Evolutionary conservation across 2,113 vertebrate genomes (phyloP).

Genomic region (Oenanthe oenanthe): DNA sequence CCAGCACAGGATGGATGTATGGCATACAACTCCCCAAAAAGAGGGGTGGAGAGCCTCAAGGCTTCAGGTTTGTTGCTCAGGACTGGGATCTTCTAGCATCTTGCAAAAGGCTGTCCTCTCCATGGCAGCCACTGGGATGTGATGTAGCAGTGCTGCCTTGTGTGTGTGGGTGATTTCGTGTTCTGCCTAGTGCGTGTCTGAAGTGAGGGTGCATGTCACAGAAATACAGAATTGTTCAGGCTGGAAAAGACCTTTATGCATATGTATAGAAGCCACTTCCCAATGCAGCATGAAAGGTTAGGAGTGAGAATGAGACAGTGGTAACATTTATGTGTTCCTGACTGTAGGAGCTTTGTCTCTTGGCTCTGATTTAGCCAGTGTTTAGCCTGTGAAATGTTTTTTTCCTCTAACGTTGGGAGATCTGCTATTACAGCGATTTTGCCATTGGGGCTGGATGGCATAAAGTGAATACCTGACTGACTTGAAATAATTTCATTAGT

Average conservation of each 20-base stretch:
- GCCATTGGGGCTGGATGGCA: not conserved
- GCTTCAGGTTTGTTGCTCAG: not conserved
- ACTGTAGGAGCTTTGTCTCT: not conserved
- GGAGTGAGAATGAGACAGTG: not conserved
- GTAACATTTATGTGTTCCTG: not conserved
- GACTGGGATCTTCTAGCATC: not conserved
- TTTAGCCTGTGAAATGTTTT: not conserved
- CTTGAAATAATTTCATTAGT: conserved; percentile 44
- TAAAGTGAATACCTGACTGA: conserved; percentile 2
- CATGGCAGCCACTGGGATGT: accelerated
- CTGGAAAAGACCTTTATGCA: not conserved
- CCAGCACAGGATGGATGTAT: accelerated
- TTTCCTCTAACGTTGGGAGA: not conserved
- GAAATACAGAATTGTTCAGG: not conserved
- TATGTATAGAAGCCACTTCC: not conserved
- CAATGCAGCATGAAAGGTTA: not conserved
- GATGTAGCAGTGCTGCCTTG: not conserved
- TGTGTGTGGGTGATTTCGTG: accelerated
- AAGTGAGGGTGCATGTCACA: not conserved
- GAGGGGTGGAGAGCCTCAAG: not conserved
- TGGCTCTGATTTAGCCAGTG: not conserved
- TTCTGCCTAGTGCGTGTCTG: not conserved
- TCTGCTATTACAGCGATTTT: not conserved
- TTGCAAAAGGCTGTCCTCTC: not conserved
- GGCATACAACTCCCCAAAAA: not conserved